Evolutionary conservation across 2,888 invertebrate species (phyloP).

Genomic region (Drosophila birchii): DNA sequence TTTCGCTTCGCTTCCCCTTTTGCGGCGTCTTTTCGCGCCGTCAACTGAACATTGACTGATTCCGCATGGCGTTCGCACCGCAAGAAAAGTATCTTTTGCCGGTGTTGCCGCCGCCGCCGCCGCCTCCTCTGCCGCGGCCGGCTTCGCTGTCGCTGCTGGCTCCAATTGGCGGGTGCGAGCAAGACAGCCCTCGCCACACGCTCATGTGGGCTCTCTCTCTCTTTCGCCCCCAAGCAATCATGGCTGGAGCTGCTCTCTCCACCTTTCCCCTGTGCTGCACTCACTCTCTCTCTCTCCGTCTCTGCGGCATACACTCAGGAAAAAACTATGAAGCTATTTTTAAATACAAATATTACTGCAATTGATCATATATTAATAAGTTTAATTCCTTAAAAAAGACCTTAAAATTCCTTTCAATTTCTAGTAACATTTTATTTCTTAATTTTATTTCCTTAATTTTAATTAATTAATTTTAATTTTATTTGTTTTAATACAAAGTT

Average conservation of each 20-base stretch:
- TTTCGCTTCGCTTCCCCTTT: conserved; percentile 53
- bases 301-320: background rate
- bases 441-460: too few species aligned
- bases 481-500: too few species aligned
- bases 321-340: background rate
- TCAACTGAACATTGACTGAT: conserved; percentile 83
- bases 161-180: conserved; percentile 44
- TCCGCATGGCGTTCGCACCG: conserved; percentile 77
- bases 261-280: background rate
- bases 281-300: background rate
- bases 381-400: too few species aligned
- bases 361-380: too few species aligned
- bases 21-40: conserved; percentile 81
- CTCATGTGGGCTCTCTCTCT: conserved; percentile 35
- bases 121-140: conserved; percentile 24
- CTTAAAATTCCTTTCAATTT: too few species aligned
- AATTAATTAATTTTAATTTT: too few species aligned
- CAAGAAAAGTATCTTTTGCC: conserved; percentile 76
- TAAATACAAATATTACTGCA: background rate
- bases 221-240: conserved; percentile 17
- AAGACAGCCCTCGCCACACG: conserved; percentile 42
- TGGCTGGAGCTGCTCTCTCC: conserved; percentile 26
- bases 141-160: conserved; percentile 17
- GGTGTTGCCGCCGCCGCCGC: background rate
- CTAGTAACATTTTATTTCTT: too few species aligned